These are phyloP conservation scores for Paguma larvata DNA, from an alignment of 2,797 vertebrate genomes.

Conservation along the genomic window DNA sequence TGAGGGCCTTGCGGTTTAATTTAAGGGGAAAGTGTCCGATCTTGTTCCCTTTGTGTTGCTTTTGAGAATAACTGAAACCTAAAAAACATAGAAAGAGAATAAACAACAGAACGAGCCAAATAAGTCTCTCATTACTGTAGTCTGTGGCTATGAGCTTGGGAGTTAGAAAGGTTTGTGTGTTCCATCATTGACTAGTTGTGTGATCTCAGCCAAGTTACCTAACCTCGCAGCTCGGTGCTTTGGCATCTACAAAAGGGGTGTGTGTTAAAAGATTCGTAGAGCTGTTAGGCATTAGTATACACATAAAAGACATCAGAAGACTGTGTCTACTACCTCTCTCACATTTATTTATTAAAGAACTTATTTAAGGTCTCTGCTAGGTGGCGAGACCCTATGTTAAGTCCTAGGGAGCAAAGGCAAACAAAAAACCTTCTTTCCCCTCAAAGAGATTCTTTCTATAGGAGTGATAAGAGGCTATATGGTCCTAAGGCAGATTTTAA, in stretches of 20 bases:
- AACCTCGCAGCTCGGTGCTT: neutral
- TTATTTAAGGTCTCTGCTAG: neutral
- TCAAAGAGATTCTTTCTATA: conserved; percentile 5
- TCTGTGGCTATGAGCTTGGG: neutral
- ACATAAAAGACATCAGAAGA: neutral
- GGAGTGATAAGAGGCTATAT: neutral
- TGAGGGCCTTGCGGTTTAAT: neutral
- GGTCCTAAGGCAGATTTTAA: neutral
- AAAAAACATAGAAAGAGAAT: neutral
- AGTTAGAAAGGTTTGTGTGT: neutral
- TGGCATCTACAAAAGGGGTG: neutral
- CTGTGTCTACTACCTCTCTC: neutral
- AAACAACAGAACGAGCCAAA: neutral
- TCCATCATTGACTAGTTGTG: neutral
- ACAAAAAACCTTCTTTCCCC: neutral
- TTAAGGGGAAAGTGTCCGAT: neutral
- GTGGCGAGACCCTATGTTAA: neutral
- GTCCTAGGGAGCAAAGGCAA: neutral
- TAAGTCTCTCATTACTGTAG: neutral
- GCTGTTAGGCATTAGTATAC: neutral
- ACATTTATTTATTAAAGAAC: neutral
- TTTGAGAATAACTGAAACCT: conserved; percentile 56
- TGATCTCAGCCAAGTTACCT: neutral
- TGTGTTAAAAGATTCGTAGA: neutral
- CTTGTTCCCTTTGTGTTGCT: conserved; percentile 11